phyloP scores from a whole-genome alignment of 2,113 vertebrate genomes.

The Theristicus caerulescens region DNA sequence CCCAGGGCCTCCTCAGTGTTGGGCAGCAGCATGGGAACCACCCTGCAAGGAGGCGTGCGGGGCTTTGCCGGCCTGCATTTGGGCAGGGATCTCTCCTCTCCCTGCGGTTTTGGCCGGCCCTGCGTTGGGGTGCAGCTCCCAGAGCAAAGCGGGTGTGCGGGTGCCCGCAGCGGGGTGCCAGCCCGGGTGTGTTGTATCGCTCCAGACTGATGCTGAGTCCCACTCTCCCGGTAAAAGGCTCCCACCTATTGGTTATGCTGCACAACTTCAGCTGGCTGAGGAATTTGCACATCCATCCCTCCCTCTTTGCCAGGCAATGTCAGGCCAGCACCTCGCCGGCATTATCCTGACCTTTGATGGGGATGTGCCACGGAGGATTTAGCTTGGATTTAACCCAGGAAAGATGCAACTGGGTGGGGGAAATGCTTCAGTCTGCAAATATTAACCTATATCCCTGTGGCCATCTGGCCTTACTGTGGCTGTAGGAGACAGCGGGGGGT shows the following conservation, averaged over 20 bases:
- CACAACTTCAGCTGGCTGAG: constrained; percentile 20
- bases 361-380: not conserved
- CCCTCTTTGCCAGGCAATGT: not conserved
- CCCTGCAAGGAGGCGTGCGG: not conserved
- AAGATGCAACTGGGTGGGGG: not conserved
- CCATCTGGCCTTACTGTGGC: not conserved
- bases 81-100: not conserved
- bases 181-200: accelerated
- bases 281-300: not conserved
- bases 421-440: not conserved
- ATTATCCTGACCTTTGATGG: not conserved
- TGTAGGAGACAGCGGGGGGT: accelerated
- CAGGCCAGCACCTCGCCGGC: not conserved
- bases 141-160: not conserved
- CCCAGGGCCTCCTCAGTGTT: accelerated
- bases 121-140: not conserved
- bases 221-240: not conserved
- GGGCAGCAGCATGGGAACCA: not conserved
- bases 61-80: not conserved
- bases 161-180: not conserved
- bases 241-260: constrained; percentile 61
- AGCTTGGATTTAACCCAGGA: not conserved
- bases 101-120: accelerated
- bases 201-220: not conserved
- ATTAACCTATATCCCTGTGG: not conserved